phyloP scores from a whole-genome alignment of 2,888 invertebrate genomes.

The Timandra comae region DNA sequence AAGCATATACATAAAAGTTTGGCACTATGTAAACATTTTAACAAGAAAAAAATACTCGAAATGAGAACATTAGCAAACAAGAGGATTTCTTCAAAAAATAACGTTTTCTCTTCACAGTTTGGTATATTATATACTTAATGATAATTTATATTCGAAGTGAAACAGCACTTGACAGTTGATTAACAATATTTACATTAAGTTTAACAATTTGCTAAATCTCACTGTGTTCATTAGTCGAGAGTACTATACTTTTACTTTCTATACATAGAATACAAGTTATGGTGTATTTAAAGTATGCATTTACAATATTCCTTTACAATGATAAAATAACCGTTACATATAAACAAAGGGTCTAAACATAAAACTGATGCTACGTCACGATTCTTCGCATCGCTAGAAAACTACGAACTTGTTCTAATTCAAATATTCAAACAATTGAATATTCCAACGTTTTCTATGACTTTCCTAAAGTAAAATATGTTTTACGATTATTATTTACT shows the following conservation, averaged over 20 bases:
- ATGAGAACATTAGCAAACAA: constrained; percentile 46
- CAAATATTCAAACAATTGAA: too few species aligned
- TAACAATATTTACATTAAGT: constrained; percentile 67
- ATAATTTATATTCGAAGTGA: constrained; percentile 33
- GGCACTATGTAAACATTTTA: constrained; percentile 57
- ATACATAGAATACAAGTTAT: background rate
- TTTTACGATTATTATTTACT: too few species aligned
- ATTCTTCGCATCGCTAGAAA: too few species aligned
- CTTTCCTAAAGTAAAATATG: too few species aligned
- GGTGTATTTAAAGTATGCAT: background rate
- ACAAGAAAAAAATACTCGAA: constrained; percentile 42
- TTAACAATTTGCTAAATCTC: constrained; percentile 52
- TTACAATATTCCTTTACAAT: background rate
- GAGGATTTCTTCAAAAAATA: constrained; percentile 47
- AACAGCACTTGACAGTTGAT: constrained; percentile 55
- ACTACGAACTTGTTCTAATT: too few species aligned
- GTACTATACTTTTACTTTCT: constrained; percentile 15
- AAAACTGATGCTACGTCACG: too few species aligned
- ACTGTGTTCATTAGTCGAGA: constrained; percentile 30
- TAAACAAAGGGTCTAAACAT: too few species aligned
- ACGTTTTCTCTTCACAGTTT: constrained; percentile 49
- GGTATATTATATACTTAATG: constrained; percentile 30
- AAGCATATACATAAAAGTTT: constrained; percentile 54
- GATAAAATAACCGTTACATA: too few species aligned
- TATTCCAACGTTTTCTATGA: too few species aligned